Evolutionary conservation across 2,113 vertebrate genomes (phyloP).

Genomic region (Spheniscus mendiculus): DNA sequence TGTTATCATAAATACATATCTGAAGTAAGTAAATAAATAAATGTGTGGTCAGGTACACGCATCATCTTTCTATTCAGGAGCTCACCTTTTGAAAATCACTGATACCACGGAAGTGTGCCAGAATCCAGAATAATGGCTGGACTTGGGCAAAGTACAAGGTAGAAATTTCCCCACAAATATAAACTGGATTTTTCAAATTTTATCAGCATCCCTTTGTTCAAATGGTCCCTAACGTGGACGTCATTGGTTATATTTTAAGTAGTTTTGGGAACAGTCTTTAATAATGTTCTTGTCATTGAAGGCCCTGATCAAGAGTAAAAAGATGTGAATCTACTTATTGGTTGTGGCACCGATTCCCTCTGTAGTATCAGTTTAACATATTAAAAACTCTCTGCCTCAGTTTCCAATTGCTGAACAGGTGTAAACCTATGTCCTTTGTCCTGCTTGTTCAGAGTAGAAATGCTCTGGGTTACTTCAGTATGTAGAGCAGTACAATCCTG

Average conservation of each 20-base stretch:
- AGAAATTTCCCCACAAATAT: background rate
- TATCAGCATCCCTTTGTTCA: background rate
- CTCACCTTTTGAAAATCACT: background rate
- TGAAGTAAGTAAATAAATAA: background rate
- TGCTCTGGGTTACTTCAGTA: background rate
- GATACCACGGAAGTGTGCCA: background rate
- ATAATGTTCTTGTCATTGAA: background rate
- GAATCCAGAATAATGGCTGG: background rate
- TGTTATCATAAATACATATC: background rate
- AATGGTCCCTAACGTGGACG: background rate
- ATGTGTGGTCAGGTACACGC: background rate
- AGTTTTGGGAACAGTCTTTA: background rate
- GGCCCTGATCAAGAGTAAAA: background rate
- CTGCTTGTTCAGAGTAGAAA: background rate
- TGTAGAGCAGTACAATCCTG: background rate
- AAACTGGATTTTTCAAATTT: background rate
- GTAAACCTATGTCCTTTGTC: background rate
- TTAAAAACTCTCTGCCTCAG: background rate
- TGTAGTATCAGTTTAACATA: background rate
- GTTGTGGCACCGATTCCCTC: background rate
- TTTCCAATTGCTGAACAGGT: background rate
- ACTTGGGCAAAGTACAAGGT: background rate
- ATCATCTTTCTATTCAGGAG: background rate
- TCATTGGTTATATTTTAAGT: background rate
- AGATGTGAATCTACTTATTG: background rate